Conservation (phyloP, 2,888 invertebrate species). For the Yponomeuta cagnagella region DNA sequence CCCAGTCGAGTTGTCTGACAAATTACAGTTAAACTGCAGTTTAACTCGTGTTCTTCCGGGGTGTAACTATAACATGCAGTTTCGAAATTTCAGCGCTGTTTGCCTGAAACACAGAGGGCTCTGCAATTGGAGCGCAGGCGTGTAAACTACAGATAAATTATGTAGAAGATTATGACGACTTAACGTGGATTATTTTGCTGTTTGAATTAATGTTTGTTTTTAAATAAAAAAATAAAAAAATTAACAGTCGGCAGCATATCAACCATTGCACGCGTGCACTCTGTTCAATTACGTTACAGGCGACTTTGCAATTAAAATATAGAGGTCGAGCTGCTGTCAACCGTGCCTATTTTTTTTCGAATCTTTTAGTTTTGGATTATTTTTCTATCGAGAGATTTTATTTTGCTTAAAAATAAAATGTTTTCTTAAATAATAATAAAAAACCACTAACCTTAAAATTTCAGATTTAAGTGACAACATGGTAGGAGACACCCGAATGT, state of each 20-base stretch:
- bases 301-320: no score
- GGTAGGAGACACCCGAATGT: slow-evolving; percentile 65
- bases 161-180: no score
- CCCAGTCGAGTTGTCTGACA: slow-evolving; percentile 16
- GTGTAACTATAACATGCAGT: slow-evolving; percentile 9
- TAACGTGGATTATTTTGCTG: no score
- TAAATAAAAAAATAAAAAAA: no score
- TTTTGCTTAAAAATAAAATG: neutral
- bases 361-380: neutral
- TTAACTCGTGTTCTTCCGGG: slow-evolving; percentile 17
- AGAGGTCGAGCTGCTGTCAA: neutral
- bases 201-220: no score
- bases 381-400: neutral
- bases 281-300: no score
- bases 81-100: neutral
- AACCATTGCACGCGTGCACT: no score
- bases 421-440: neutral
- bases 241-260: no score
- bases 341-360: neutral
- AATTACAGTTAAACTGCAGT: slow-evolving; percentile 20
- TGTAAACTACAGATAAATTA: neutral
- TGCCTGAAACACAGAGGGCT: neutral
- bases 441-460: slow-evolving; percentile 29
- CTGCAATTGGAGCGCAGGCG: no score
- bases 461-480: slow-evolving; percentile 62